Conservation (phyloP, 2,113 vertebrate species). For the Dipodomys stephensi region DNA sequence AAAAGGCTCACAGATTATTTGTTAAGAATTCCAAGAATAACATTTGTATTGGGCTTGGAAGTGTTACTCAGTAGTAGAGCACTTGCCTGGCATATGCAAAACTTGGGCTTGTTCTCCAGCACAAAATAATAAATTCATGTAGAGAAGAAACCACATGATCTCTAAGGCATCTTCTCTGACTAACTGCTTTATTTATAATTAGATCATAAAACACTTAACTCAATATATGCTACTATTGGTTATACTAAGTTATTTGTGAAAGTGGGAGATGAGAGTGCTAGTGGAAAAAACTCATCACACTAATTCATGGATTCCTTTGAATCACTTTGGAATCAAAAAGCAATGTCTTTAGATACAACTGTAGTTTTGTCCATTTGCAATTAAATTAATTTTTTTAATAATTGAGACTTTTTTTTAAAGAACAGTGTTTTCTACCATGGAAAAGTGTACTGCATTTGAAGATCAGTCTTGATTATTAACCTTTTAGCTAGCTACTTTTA, state of each 20-base stretch:
- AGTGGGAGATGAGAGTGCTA: slow-evolving; percentile 6
- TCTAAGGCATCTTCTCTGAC: neutral
- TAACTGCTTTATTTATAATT: slow-evolving; percentile 31
- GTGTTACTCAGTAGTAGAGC: neutral
- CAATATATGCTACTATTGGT: neutral
- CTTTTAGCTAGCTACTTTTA: neutral
- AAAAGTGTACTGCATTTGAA: slow-evolving; percentile 24
- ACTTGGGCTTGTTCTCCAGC: neutral
- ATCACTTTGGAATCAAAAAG: neutral
- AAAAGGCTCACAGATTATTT: neutral
- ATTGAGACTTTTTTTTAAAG: neutral
- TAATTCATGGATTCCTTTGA: slow-evolving; percentile 23
- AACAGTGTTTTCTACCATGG: neutral
- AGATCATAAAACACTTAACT: neutral
- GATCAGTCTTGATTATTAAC: neutral
- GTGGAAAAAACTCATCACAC: slow-evolving; percentile 27
- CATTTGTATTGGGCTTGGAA: neutral
- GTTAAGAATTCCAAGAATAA: slow-evolving; percentile 29
- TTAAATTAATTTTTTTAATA: neutral
- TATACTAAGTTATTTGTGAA: slow-evolving; percentile 36
- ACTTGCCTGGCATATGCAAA: no score
- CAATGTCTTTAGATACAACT: slow-evolving; percentile 30
- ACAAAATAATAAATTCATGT: neutral
- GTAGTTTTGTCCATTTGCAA: neutral
- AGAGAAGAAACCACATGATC: slow-evolving; percentile 25